Base-by-base conservation (phyloP, 2,888 invertebrate genomes). In the Cyrtodaria siliqua region DNA sequence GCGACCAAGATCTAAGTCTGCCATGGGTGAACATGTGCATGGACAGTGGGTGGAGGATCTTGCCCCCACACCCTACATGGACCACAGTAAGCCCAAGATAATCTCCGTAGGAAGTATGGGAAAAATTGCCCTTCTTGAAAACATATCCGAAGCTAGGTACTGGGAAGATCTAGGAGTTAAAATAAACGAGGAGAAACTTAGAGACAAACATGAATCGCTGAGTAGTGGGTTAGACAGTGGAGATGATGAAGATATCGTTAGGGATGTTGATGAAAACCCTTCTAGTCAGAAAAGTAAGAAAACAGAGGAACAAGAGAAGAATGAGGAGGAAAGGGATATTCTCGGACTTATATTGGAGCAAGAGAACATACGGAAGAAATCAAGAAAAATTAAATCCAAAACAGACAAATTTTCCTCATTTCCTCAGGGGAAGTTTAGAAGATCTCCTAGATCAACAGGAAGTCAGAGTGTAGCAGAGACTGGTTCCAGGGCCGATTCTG, bases 91-190 rank as follows among this genome's bases (percentile, higher is more conserved):
- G 60, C 85, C 87, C 2, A 85, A 84, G 62, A 70, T 81, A 26
- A 82, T 87, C 6, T 82, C 84, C 40, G 86, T 89, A 8, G 87
- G 87, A n/a, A 87, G 85, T 66, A 86, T 87, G 26, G 89, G 87
- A 1, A 86, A 83, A 62, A 86, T 89, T 18, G 80, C 84, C 2
- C 67, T 89, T 16, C 63, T 89, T 38, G 89, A 89, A 60, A 83
- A 79, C 62, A 89, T 89, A 55, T 77, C 83, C 20, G 89, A 88
- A 73, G 82, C 86, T 0, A 75, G 78, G 33, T 86, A 83, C 68
- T 85, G 86, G 79, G 88, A 88, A 61, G 86, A 86, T 18, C 56
- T 70, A n/a, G 70, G 68, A 2, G 26, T 52, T 47, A 67, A 67
- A 29, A 50, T 23, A 12, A 23, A 20, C 6, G 49, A 64, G 23